Conservation (phyloP, 2,113 vertebrate genomes). For the Nothoprocta pentlandii region DNA sequence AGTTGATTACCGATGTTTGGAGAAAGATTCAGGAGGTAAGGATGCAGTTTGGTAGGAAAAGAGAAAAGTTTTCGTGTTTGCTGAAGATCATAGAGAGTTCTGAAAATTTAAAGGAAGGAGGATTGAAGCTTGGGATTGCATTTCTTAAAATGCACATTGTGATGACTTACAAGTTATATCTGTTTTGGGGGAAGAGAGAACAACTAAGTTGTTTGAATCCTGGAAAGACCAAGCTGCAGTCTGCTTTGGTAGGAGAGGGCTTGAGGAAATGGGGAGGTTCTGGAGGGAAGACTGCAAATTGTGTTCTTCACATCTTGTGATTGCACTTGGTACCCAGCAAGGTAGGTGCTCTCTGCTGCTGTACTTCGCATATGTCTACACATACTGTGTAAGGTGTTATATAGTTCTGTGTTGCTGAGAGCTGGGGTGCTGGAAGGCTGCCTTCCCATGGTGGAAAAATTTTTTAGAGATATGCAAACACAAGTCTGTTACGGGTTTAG, state of each 20-base stretch:
- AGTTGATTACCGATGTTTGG: neutral
- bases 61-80: neutral
- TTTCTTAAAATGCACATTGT: neutral
- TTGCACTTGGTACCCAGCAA: fast-evolving
- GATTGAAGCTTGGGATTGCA: neutral
- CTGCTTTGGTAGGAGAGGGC: neutral
- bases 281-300: fast-evolving
- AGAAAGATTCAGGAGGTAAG: neutral
- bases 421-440: too few species aligned
- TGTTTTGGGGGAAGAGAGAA: neutral
- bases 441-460: too few species aligned
- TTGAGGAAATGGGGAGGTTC: fast-evolving
- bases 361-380: fast-evolving
- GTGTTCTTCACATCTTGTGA: fast-evolving
- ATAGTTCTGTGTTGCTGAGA: too few species aligned
- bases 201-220: neutral
- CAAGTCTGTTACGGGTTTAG: too few species aligned
- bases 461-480: too few species aligned
- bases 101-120: neutral
- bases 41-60: neutral
- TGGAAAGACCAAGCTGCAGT: fast-evolving
- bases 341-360: too few species aligned
- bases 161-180: too few species aligned
- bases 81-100: neutral
- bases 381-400: too few species aligned